Percentiles rank a stretch among this genome's conserved stretches.
Evolutionary conservation across 2,797 vertebrate species (phyloP).

Genomic region (Alca torda): DNA sequence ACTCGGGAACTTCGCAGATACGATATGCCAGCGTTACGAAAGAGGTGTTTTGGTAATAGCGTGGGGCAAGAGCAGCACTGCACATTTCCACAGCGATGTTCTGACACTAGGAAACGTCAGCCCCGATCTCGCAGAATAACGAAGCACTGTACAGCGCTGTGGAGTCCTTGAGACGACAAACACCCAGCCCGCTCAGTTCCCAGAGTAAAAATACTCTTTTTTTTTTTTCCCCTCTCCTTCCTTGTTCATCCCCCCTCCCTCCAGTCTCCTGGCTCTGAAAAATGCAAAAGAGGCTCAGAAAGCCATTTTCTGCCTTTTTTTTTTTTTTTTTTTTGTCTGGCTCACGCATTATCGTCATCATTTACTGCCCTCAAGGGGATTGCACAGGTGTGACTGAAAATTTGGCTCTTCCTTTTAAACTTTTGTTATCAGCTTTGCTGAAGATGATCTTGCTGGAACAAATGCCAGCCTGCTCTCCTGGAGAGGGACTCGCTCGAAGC

Average conservation of each 20-base stretch:
- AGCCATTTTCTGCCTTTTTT: conserved; percentile 37
- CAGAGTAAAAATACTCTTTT: not conserved
- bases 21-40: accelerated
- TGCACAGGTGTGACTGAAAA: conserved; percentile 59
- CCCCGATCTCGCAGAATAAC: not conserved
- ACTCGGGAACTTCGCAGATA: not conserved
- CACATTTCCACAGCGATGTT: not conserved
- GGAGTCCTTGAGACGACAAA: conserved; percentile 12
- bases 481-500: not conserved
- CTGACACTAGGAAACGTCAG: accelerated
- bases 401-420: conserved; percentile 60
- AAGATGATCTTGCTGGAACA: conserved; percentile 42
- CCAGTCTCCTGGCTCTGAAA: conserved; percentile 47
- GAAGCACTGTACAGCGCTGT: not conserved
- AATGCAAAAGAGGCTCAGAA: conserved; percentile 51
- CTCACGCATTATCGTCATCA: conserved; percentile 54
- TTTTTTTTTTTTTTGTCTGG: conserved; percentile 16
- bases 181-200: not conserved
- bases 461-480: conserved; percentile 36
- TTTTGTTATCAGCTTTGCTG: conserved; percentile 51
- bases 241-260: not conserved
- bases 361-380: conserved; percentile 63
- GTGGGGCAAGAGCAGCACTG: not conserved
- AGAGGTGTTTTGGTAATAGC: not conserved
- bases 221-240: not conserved